Base-by-base conservation (phyloP, 2,113 vertebrate genomes). In the Bombycilla garrulus region DNA sequence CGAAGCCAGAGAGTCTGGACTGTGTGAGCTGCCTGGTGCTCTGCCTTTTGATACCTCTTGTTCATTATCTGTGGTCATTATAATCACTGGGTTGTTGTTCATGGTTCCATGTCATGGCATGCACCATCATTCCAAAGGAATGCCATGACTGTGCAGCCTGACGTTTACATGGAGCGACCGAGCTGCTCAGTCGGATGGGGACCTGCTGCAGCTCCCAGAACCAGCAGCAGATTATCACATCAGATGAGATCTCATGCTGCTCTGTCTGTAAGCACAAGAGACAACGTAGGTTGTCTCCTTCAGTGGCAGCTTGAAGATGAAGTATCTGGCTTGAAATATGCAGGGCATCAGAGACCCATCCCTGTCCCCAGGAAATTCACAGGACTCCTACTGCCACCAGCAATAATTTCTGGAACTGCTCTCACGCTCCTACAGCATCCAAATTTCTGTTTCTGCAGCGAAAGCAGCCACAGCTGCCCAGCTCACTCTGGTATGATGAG, bases 401-500 rank as follows among this genome's bases (percentile, higher is more conserved):
- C 12, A 31, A 38, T 24, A 38, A 6, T 35, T 78, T 81, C 65
- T 51, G 35, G 29, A 58, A 33, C 81, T 15, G 5, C 3, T 73
- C 40, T 53, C 42, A 38, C 2, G 0, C 22, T 78, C 29, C 11
- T 31, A 42, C 38, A 72, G 18, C 25, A 54, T 5, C 4, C 17
- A 50, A 5, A 23, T 1, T 28, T 61, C 31, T n/a, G 31, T 18
- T 23, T 51, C 31, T 70, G 20, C 35, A 3, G 1, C 58, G 72
- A 57, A 38, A 50, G 36, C 29, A 45, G 42, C 47, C 16, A 24
- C 31, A 26, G 16, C 19, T 62, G 67, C 47, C 54, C 76, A 48
- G 58, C 29, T 88, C 29, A 16, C 23, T 19, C 35, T 19, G 51
- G 7, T 38, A 26, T 0, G 2, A 64, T 0, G 3, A 51, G n/a